A percentile compares a stretch with the other conserved stretches of the same genome.
These are phyloP conservation scores for Pseudotriccus pelzelni DNA, from an alignment of 2,797 vertebrate genomes.

Conservation along the genomic window DNA sequence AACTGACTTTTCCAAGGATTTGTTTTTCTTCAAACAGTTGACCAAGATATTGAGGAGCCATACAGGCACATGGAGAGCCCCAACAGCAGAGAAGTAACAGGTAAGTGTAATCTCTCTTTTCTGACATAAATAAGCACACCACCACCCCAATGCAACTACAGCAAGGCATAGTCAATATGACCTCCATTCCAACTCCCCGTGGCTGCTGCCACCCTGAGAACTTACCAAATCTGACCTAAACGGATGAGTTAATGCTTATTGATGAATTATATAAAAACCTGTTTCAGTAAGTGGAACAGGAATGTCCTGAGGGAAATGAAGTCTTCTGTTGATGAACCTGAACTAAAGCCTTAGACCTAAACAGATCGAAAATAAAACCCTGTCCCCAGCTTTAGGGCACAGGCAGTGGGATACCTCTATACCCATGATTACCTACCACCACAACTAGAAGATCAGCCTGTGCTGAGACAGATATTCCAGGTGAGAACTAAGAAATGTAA, in stretches of 20 bases:
- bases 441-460: neutral
- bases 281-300: neutral
- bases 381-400: neutral
- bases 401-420: neutral
- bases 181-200: neutral
- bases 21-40: neutral
- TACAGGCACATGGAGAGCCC: accelerated
- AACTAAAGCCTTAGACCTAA: neutral
- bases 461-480: neutral
- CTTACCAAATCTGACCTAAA: neutral
- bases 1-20: neutral
- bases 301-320: neutral
- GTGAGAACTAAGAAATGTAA: neutral
- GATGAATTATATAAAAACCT: neutral
- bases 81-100: neutral
- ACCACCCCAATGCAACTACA: neutral
- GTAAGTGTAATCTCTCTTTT: neutral
- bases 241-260: neutral
- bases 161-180: neutral
- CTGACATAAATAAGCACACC: neutral
- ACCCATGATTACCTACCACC: neutral
- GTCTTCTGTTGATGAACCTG: neutral
- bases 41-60: neutral
- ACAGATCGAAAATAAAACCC: neutral
- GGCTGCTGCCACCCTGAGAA: neutral